Conservation (phyloP, 2,888 invertebrate genomes). For the Drosophila robusta region DNA sequence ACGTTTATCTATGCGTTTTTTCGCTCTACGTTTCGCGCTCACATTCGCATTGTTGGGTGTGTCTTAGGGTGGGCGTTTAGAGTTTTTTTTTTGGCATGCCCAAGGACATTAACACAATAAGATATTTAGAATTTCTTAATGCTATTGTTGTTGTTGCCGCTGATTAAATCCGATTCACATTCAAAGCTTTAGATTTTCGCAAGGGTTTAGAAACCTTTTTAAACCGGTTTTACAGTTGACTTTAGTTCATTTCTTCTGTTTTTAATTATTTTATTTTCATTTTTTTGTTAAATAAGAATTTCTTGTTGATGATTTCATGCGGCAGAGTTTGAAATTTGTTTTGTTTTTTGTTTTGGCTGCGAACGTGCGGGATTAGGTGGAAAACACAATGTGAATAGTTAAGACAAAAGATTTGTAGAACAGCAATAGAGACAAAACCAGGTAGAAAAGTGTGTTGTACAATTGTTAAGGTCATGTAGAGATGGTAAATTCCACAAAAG, state of each 20-base stretch:
- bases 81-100: constrained; percentile 14
- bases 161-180: constrained; percentile 13
- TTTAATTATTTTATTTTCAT: too few relatives aligned
- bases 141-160: constrained; percentile 12
- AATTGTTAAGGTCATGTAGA: constrained; percentile 1
- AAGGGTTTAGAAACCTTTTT: constrained; percentile 11
- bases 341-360: constrained; percentile 8
- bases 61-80: constrained; percentile 50
- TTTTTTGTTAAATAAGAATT: constrained; percentile 42
- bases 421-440: neutral
- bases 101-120: constrained; percentile 62
- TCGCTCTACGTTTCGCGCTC: constrained; percentile 46
- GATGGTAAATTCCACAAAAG: neutral
- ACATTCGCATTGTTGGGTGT: constrained; percentile 72
- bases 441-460: constrained; percentile 24
- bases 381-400: constrained; percentile 15
- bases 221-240: constrained; percentile 49
- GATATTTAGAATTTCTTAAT: neutral
- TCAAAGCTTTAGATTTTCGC: constrained; percentile 31
- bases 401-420: constrained; percentile 27
- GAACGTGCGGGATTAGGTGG: constrained; percentile 31
- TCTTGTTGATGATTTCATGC: constrained; percentile 69
- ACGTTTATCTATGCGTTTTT: constrained; percentile 51
- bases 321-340: constrained; percentile 16
- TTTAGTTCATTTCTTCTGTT: constrained; percentile 17